A percentile compares a stretch with the other conserved stretches of the same genome.
These are phyloP conservation scores for Neosilurus mollespiculum DNA, from an alignment of 2,797 vertebrate genomes.

Conservation along the genomic window DNA sequence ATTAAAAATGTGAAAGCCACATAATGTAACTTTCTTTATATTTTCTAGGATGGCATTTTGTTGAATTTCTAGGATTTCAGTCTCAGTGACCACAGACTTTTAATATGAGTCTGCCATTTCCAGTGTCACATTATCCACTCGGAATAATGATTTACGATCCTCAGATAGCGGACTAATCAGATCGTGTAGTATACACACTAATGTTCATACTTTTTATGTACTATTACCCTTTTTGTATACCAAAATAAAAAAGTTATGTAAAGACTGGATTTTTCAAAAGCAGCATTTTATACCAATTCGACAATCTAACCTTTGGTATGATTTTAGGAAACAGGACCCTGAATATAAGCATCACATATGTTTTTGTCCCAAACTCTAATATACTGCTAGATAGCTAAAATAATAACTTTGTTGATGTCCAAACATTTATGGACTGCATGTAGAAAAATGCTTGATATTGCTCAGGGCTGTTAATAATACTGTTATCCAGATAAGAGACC, in stretches of 20 bases:
- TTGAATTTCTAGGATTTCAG: too few species aligned
- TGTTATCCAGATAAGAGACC: neutral
- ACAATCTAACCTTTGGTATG: neutral
- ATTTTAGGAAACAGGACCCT: neutral
- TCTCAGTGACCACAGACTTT: too few species aligned
- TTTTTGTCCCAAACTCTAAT: neutral
- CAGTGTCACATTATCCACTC: too few species aligned
- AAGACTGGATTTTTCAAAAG: neutral
- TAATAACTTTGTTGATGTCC: neutral
- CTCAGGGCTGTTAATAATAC: neutral
- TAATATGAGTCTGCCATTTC: too few species aligned
- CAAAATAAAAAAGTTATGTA: neutral
- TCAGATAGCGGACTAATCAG: too few species aligned
- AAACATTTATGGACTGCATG: neutral
- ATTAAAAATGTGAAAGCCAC: too few species aligned
- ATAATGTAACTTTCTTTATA: too few species aligned
- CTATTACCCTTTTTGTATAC: neutral
- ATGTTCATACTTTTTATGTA: too few species aligned
- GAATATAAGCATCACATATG: neutral
- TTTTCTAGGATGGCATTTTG: too few species aligned
- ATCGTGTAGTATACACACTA: too few species aligned
- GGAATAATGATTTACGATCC: too few species aligned
- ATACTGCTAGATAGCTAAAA: neutral
- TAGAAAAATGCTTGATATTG: neutral
- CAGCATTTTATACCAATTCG: neutral